A percentile compares a stretch with the other conserved stretches of the same genome.
Evolutionary conservation across 1,140 invertebrate genomes (phyloP).

Genomic region (Homarus americanus): DNA sequence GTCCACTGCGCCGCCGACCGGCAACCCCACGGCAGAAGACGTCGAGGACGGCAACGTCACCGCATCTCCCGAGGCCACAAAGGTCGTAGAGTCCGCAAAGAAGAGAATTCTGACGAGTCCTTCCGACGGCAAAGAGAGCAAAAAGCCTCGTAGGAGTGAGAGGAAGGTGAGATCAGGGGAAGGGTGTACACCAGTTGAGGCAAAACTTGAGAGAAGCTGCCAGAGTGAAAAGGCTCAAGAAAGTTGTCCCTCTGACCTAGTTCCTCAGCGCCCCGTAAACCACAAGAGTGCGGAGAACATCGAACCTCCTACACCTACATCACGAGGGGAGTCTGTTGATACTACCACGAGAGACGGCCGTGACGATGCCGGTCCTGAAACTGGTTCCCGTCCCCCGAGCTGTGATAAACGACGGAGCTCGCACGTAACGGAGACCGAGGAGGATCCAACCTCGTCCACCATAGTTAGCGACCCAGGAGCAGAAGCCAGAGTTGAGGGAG

Average conservation of each 20-base stretch:
- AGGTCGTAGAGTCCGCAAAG: conserved; percentile 29
- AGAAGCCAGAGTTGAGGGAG: not conserved
- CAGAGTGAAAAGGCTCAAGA: not conserved
- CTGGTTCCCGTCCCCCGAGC: not conserved
- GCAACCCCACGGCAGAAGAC: no score
- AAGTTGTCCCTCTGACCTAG: no score
- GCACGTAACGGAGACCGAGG: not conserved
- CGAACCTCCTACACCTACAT: no score
- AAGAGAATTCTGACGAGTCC: conserved; percentile 50
- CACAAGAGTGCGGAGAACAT: no score
- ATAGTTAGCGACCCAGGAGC: not conserved
- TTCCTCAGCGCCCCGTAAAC: no score
- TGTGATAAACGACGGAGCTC: not conserved
- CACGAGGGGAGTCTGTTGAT: no score
- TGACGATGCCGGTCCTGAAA: not conserved
- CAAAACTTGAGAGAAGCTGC: not conserved
- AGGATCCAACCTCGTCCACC: not conserved
- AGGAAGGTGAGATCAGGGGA: conserved; percentile 3
- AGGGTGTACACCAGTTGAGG: not conserved
- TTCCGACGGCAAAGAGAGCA: not conserved
- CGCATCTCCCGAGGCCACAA: not conserved
- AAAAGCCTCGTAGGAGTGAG: conserved; percentile 43
- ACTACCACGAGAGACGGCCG: not conserved
- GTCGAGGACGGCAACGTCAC: not conserved
- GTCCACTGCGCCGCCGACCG: not conserved